These are phyloP conservation scores for Natrix natrix DNA, from an alignment of 2,797 vertebrate species.

Conservation along the genomic window DNA sequence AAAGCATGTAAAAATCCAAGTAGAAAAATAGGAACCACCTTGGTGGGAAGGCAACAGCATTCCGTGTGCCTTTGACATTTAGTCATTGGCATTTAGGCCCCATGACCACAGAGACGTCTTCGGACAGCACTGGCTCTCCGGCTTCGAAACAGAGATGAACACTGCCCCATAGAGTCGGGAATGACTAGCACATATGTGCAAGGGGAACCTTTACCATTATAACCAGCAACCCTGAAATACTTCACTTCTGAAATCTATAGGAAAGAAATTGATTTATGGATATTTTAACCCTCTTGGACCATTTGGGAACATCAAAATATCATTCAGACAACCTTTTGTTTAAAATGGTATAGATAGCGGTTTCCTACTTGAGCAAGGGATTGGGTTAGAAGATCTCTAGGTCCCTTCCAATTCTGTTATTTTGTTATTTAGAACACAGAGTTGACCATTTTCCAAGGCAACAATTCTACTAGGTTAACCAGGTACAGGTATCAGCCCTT, in stretches of 20 bases:
- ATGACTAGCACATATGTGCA: no score
- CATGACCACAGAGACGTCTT: no score
- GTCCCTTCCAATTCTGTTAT: neutral
- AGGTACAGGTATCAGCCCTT: neutral
- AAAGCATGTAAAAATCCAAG: no score
- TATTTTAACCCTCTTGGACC: neutral
- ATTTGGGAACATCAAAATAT: neutral
- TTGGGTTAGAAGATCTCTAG: neutral
- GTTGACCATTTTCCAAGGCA: neutral
- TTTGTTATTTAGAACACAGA: neutral
- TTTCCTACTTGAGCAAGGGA: neutral
- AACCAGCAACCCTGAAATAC: neutral
- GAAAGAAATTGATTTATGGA: neutral
- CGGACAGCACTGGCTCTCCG: no score
- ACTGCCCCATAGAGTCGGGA: no score
- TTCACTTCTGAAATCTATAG: neutral
- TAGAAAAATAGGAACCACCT: no score
- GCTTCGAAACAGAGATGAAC: no score
- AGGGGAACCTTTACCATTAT: no score
- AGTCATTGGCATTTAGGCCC: no score
- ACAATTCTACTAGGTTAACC: neutral
- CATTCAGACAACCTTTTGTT: neutral
- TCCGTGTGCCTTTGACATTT: no score
- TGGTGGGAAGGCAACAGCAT: no score
- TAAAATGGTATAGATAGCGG: neutral